A percentile compares a stretch with the other conserved stretches of the same genome.
Conservation (phyloP, 2,113 vertebrate species). For the Paradisaea rubra region DNA sequence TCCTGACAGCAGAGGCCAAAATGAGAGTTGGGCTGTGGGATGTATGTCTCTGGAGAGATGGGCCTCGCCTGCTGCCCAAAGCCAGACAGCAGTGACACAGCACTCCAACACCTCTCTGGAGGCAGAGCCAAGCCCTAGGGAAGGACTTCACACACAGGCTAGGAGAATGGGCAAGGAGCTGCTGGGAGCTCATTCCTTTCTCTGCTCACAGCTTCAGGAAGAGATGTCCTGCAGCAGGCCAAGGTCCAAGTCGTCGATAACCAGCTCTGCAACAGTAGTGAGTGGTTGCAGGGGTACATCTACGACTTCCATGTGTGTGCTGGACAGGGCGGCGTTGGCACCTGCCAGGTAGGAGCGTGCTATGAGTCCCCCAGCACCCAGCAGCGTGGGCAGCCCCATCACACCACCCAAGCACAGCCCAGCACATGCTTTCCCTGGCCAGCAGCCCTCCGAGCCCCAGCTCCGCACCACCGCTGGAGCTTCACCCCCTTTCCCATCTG, state of each 20-base stretch:
- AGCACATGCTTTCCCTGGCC: accelerated
- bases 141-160: neutral
- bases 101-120: neutral
- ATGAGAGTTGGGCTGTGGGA: neutral
- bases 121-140: neutral
- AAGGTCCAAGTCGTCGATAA: accelerated
- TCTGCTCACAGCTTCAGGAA: neutral
- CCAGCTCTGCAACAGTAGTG: neutral
- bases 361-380: neutral
- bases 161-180: neutral
- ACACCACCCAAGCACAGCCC: neutral
- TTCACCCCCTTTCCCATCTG: accelerated
- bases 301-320: neutral
- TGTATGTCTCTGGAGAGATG: neutral
- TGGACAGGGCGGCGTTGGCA: neutral
- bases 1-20: neutral
- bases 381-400: neutral
- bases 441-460: neutral
- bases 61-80: neutral
- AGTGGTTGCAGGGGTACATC: accelerated
- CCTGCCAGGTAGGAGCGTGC: neutral
- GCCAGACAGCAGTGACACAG: neutral
- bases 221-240: neutral
- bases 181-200: neutral
- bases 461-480: accelerated